Evolutionary conservation across 2,113 vertebrate genomes (phyloP).

Genomic region (Tachysurus fulvidraco): DNA sequence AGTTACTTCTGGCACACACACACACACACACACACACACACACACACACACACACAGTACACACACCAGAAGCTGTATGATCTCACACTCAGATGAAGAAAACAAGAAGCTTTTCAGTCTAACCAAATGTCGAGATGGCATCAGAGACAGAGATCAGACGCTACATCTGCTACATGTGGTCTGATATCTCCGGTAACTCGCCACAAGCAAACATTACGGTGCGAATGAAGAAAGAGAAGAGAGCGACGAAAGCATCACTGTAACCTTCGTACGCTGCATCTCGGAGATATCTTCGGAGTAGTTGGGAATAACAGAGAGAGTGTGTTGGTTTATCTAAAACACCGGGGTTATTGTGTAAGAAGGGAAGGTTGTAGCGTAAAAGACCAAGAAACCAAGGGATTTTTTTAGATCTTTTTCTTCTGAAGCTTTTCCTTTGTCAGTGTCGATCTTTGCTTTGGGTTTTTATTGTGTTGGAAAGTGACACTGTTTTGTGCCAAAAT

Average conservation of each 20-base stretch:
- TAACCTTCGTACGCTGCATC: background rate
- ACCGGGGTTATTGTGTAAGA: background rate
- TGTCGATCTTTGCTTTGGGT: background rate
- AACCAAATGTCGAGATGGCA: background rate
- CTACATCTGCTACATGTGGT: background rate
- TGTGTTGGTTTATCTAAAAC: background rate
- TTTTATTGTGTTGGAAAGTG: background rate
- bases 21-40: constrained; percentile 13
- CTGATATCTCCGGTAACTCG: background rate
- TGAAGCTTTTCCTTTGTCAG: background rate
- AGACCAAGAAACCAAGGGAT: background rate
- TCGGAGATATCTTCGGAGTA: background rate
- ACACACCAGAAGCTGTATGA: background rate
- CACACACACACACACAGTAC: constrained; percentile 14
- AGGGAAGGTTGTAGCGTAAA: background rate
- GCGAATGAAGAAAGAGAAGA: background rate
- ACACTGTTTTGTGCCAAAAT: background rate
- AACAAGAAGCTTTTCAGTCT: background rate
- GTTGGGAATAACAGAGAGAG: background rate
- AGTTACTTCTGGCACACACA: background rate
- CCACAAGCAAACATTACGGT: background rate
- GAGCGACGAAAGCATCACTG: background rate
- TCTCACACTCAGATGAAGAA: background rate
- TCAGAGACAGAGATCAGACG: background rate
- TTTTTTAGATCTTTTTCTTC: background rate